These are phyloP conservation scores for Chromoteleia sp. DNA, from an alignment of 2,888 invertebrate genomes.

Conservation along the genomic window DNA sequence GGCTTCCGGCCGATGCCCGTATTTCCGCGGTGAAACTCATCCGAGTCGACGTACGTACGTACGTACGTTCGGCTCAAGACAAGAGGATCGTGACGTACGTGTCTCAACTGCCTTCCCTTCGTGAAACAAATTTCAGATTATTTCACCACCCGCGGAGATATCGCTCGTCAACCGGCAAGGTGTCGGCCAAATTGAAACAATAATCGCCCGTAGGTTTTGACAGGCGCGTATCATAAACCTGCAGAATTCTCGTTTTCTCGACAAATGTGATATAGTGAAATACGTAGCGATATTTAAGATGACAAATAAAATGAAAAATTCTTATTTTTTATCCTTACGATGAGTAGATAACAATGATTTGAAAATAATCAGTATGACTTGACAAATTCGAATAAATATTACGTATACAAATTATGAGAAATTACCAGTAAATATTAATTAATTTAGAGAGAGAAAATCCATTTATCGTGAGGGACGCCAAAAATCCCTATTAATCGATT, in stretches of 20 bases:
- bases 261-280: background rate
- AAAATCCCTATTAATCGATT: no score
- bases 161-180: constrained; percentile 46
- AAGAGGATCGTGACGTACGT: constrained; percentile 60
- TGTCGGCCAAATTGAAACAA: constrained; percentile 60
- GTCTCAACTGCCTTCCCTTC: constrained; percentile 42
- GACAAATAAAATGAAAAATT: background rate
- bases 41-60: constrained; percentile 63
- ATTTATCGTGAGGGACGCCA: no score
- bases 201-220: constrained; percentile 45
- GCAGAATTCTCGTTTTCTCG: background rate
- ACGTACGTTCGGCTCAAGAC: constrained; percentile 51
- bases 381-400: no score
- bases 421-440: no score
- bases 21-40: constrained; percentile 69
- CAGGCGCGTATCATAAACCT: background rate
- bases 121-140: constrained; percentile 59
- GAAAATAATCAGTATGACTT: no score
- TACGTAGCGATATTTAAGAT: background rate
- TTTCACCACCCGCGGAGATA: constrained; percentile 52
- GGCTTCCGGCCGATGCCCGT: constrained; percentile 73
- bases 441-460: no score
- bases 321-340: no score
- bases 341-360: no score
- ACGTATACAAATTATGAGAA: no score